These are phyloP conservation scores for Syritta pipiens DNA, from an alignment of 2,888 invertebrate species.

Conservation along the genomic window DNA sequence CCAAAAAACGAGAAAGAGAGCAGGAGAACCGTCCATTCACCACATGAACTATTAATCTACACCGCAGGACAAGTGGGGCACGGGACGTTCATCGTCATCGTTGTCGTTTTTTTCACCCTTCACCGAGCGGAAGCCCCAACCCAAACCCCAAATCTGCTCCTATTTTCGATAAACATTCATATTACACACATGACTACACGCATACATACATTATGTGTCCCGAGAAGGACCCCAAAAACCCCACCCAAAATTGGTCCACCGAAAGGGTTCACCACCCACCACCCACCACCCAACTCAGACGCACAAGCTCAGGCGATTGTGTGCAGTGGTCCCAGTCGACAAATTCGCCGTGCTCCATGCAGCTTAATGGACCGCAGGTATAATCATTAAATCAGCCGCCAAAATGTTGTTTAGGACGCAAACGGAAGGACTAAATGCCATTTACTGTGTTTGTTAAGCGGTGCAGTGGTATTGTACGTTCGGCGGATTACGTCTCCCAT, in stretches of 20 bases:
- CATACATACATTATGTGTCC: conserved; percentile 29
- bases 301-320: background rate
- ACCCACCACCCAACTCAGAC: too few species aligned
- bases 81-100: background rate
- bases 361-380: conserved; percentile 52
- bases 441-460: conserved; percentile 21
- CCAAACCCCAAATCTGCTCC: conserved; percentile 31
- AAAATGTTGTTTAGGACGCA: conserved; percentile 25
- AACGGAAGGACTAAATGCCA: conserved; percentile 21
- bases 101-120: conserved; percentile 4
- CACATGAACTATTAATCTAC: conserved; percentile 69
- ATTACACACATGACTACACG: conserved; percentile 60
- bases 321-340: conserved; percentile 47
- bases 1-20: conserved; percentile 6
- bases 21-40: conserved; percentile 55
- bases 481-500: conserved; percentile 16
- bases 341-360: conserved; percentile 32
- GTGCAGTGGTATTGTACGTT: conserved; percentile 25
- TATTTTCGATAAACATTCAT: conserved; percentile 56
- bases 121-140: background rate
- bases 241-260: background rate
- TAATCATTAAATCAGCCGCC: conserved; percentile 61
- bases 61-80: conserved; percentile 57
- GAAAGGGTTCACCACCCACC: too few species aligned
- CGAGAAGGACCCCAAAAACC: conserved; percentile 5